Percentiles rank a stretch among this genome's conserved stretches.
phyloP scores from a whole-genome alignment of 2,888 invertebrate genomes.

The Villa cingulata region DNA sequence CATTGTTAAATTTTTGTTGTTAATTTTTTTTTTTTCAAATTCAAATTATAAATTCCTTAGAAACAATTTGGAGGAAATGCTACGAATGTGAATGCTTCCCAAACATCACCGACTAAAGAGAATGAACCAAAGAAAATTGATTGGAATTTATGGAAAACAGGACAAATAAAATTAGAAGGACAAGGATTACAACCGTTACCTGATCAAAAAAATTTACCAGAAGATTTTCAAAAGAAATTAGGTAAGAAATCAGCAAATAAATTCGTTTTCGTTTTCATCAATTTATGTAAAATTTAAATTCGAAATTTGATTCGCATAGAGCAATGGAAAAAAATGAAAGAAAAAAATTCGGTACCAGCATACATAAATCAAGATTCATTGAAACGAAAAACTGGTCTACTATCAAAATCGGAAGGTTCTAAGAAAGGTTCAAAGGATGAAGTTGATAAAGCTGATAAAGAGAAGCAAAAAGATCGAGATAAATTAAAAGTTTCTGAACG shows the following conservation, averaged over 20 bases:
- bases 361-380: slow-evolving; percentile 29
- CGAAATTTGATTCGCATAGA: slow-evolving; percentile 34
- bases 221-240: slow-evolving; percentile 71
- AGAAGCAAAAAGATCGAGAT: slow-evolving; percentile 46
- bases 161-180: slow-evolving; percentile 32
- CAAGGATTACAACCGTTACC: slow-evolving; percentile 38
- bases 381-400: slow-evolving; percentile 18
- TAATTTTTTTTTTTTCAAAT: no score
- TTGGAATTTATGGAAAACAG: slow-evolving; percentile 48
- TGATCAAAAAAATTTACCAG: slow-evolving; percentile 54
- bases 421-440: slow-evolving; percentile 23
- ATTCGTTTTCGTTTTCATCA: no score
- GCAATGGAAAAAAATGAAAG: slow-evolving; percentile 71
- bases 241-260: slow-evolving; percentile 32
- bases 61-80: slow-evolving; percentile 11
- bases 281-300: neutral
- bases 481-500: slow-evolving; percentile 49
- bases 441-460: slow-evolving; percentile 43
- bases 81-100: slow-evolving; percentile 17
- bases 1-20: neutral
- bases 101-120: slow-evolving; percentile 23
- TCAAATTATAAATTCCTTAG: slow-evolving; percentile 8
- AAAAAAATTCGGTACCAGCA: slow-evolving; percentile 43
- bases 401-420: slow-evolving; percentile 18
- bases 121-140: slow-evolving; percentile 42